Conservation (phyloP, 2,888 invertebrate genomes). For the Drosophila sordidula region DNA sequence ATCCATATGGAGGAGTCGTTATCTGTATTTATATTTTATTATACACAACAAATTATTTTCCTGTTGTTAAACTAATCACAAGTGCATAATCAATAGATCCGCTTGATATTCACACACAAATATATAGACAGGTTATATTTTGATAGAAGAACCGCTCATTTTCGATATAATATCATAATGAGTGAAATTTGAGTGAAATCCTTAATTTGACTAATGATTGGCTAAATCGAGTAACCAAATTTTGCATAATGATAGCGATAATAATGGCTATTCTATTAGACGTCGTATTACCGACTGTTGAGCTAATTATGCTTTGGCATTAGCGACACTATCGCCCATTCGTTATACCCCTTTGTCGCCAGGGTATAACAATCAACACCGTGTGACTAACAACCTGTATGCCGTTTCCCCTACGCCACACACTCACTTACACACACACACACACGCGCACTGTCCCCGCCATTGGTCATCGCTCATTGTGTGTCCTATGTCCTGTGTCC, state of each 20-base stretch:
- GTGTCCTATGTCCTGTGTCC: conserved; percentile 17
- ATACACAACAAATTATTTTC: too few species aligned
- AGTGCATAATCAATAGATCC: too few species aligned
- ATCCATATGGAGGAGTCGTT: too few species aligned
- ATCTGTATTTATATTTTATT: too few species aligned
- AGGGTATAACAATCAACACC: conserved; percentile 65
- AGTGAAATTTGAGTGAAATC: background rate
- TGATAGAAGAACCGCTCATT: too few species aligned
- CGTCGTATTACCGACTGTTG: background rate
- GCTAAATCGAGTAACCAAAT: background rate
- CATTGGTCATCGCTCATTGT: conserved; percentile 33
- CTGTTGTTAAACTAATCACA: too few species aligned
- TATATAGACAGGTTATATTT: too few species aligned
- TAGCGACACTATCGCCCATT: conserved; percentile 28
- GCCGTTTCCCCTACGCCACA: conserved; percentile 12
- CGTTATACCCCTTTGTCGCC: conserved; percentile 43
- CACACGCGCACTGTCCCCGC: conserved; percentile 1
- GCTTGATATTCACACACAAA: too few species aligned
- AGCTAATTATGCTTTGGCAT: conserved; percentile 25
- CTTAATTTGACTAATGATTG: too few species aligned
- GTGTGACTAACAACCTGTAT: conserved; percentile 57
- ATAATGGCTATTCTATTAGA: background rate
- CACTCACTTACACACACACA: background rate
- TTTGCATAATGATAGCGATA: conserved; percentile 1
- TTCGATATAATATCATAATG: background rate